Conservation (phyloP, 2,888 invertebrate genomes). For the Tetragnatha montana region DNA sequence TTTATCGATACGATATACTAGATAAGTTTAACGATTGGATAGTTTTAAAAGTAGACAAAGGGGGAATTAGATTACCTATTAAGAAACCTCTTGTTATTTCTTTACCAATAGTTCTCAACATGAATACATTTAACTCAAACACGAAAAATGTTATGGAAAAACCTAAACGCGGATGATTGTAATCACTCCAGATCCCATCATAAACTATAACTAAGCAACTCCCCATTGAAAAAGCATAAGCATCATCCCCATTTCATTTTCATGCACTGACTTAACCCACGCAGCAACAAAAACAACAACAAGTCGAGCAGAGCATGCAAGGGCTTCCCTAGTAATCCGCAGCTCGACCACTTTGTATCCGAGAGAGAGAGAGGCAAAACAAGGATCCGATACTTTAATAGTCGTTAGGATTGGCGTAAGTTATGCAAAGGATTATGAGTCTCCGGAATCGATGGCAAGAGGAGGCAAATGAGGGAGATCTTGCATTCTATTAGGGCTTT, state of each 20-base stretch:
- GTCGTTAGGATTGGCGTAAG: constrained; percentile 60
- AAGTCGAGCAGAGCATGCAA: constrained; percentile 5
- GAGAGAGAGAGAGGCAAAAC: constrained; percentile 32
- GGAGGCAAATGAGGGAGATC: constrained; percentile 57
- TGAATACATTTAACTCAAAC: no score
- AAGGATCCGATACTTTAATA: constrained; percentile 55
- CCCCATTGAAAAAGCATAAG: background rate
- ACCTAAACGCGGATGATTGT: no score
- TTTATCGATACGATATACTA: no score
- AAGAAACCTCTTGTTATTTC: no score
- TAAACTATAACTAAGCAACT: background rate
- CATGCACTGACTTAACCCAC: constrained; percentile 14
- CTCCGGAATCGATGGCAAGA: constrained; percentile 48
- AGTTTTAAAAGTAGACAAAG: no score
- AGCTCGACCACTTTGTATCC: constrained; percentile 24
- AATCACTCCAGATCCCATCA: no score
- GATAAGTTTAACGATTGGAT: no score
- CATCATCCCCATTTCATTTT: background rate
- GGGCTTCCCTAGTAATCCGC: constrained; percentile 41
- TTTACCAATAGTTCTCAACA: no score
- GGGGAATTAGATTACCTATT: no score
- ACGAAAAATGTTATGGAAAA: no score
- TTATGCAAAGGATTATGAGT: constrained; percentile 63
- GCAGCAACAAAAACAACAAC: constrained; percentile 22
- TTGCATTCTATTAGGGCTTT: constrained; percentile 64